Evolutionary conservation across 2,888 invertebrate genomes (phyloP).

Genomic region (Synanthedon tipuliformis): DNA sequence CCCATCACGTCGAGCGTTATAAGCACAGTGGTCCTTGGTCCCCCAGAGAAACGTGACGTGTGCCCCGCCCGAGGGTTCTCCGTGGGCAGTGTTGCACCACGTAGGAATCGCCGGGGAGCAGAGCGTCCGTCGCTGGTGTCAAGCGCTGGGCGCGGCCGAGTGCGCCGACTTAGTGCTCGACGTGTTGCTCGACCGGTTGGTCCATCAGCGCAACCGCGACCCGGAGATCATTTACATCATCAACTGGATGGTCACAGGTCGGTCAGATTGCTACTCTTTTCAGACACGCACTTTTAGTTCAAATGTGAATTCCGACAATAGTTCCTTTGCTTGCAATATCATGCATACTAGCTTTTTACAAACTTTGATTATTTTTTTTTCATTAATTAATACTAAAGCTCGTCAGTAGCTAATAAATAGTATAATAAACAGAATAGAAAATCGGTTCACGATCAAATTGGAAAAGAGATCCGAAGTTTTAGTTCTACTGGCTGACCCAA

Average conservation of each 20-base stretch:
- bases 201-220: conserved; percentile 31
- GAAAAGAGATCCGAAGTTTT: neutral
- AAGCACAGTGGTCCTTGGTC: neutral
- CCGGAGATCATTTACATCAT: conserved; percentile 73
- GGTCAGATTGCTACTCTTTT: too few species aligned
- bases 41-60: neutral
- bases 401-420: too few species aligned
- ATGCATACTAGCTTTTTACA: too few species aligned
- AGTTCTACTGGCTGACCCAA: neutral
- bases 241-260: conserved; percentile 68
- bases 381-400: too few species aligned
- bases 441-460: too few species aligned
- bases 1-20: too few species aligned
- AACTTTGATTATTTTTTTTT: too few species aligned
- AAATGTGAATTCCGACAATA: too few species aligned
- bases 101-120: conserved; percentile 29
- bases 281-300: too few species aligned
- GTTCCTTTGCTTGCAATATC: too few species aligned
- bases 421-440: too few species aligned
- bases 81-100: conserved; percentile 36
- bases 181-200: conserved; percentile 70
- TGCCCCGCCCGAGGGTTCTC: neutral
- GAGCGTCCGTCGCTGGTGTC: conserved; percentile 26
- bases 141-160: conserved; percentile 65
- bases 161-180: conserved; percentile 71